Evolutionary conservation across 2,113 vertebrate species (phyloP).

Genomic region (Pantherophis guttatus): DNA sequence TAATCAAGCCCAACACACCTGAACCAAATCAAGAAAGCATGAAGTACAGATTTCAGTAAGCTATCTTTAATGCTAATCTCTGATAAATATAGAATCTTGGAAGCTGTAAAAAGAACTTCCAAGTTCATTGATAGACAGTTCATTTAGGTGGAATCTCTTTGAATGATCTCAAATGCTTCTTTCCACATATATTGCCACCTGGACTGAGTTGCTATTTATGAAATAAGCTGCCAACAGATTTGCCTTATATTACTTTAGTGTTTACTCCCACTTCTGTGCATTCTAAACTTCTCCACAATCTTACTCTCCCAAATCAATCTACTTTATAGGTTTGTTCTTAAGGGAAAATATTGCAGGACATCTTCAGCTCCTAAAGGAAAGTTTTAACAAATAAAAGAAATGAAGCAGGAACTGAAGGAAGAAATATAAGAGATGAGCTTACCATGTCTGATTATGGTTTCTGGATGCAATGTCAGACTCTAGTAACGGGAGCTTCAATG

Average conservation of each 20-base stretch:
- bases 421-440: not conserved
- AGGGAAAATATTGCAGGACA: not conserved
- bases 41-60: not conserved
- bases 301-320: not conserved
- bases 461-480: not conserved
- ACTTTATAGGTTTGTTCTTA: not conserved
- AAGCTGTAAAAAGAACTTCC: not conserved
- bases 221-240: not conserved
- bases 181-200: not conserved
- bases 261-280: not conserved
- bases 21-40: not conserved
- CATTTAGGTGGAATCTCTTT: not conserved
- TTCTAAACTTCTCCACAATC: not conserved
- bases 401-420: not conserved
- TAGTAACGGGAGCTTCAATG: not conserved
- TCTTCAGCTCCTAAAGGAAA: not conserved
- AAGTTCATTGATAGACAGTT: not conserved
- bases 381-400: not conserved
- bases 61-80: not conserved
- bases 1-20: not conserved
- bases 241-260: not conserved
- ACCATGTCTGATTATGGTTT: not conserved
- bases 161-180: not conserved
- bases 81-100: not conserved
- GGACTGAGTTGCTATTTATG: not conserved